A percentile compares a stretch with the other conserved stretches of the same genome.
These are phyloP conservation scores for Steinernema carpocapsae DNA, from an alignment of 2,888 invertebrate species.

Conservation along the genomic window DNA sequence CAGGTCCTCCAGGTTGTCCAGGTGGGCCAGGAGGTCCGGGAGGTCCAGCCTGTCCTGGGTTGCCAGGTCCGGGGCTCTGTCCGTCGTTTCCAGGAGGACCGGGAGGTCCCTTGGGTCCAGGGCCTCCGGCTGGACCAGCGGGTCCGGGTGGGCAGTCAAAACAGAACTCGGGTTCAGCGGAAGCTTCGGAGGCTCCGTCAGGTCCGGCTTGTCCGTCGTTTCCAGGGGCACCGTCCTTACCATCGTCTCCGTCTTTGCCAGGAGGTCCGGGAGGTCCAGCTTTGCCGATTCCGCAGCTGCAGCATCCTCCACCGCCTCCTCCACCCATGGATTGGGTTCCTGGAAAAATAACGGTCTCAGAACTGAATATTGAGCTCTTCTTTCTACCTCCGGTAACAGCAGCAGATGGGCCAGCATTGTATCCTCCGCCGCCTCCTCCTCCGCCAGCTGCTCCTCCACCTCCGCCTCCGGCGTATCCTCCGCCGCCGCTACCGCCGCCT, in stretches of 20 bases:
- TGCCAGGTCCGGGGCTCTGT: slow-evolving; percentile 36
- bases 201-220: neutral
- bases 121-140: slow-evolving; percentile 6
- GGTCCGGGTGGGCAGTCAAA: slow-evolving; percentile 18
- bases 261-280: slow-evolving; percentile 27
- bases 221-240: neutral
- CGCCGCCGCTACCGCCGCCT: slow-evolving; percentile 25
- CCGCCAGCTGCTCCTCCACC: neutral
- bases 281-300: slow-evolving; percentile 22
- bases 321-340: neutral
- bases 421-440: slow-evolving; percentile 18
- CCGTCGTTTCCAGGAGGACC: slow-evolving; percentile 35
- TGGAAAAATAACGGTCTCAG: no score
- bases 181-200: neutral
- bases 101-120: slow-evolving; percentile 24
- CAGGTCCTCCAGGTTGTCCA: slow-evolving; percentile 33
- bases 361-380: no score
- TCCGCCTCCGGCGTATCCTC: slow-evolving; percentile 3
- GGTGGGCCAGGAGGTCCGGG: slow-evolving; percentile 32
- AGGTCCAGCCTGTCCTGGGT: slow-evolving; percentile 21
- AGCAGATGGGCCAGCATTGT: neutral
- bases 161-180: neutral
- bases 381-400: neutral
- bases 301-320: neutral
- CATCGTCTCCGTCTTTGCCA: slow-evolving; percentile 19